These are phyloP conservation scores for Catostomus latipinnis DNA, from an alignment of 2,797 vertebrate species.

Conservation along the genomic window DNA sequence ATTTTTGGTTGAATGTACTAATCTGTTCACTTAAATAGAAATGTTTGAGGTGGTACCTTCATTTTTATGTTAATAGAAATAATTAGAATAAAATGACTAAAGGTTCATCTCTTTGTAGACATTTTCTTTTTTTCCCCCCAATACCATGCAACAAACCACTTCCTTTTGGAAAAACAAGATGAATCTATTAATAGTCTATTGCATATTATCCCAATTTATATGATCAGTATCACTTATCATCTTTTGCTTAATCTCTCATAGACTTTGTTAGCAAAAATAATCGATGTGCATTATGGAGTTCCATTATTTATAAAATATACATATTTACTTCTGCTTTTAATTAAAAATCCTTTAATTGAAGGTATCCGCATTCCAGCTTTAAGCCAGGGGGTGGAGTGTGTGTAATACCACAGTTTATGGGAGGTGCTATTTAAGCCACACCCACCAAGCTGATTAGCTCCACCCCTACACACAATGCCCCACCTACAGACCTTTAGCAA, in stretches of 20 bases:
- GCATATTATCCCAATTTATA: constrained; percentile 69
- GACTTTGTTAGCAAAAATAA: constrained; percentile 78
- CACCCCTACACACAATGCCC: constrained; percentile 37
- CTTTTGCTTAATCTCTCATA: constrained; percentile 60
- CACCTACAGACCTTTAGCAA: constrained; percentile 42
- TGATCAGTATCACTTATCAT: constrained; percentile 57
- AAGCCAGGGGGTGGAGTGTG: constrained; percentile 40
- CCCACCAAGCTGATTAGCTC: constrained; percentile 29
- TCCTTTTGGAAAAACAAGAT: constrained; percentile 57
- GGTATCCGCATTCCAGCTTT: constrained; percentile 63
- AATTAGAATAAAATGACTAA: constrained; percentile 49
- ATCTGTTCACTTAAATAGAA: background rate
- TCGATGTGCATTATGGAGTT: constrained; percentile 70
- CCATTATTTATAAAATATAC: constrained; percentile 69
- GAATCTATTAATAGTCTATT: constrained; percentile 67
- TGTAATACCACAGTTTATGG: constrained; percentile 36
- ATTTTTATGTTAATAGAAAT: constrained; percentile 16
- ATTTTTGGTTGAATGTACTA: no score
- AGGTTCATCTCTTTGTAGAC: constrained; percentile 50
- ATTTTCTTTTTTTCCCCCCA: constrained; percentile 17
- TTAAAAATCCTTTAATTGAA: constrained; percentile 68
- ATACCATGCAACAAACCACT: constrained; percentile 42
- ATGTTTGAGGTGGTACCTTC: constrained; percentile 17
- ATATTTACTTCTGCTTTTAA: constrained; percentile 73
- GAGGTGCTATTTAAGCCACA: constrained; percentile 15